A percentile compares a stretch with the other conserved stretches of the same genome.
These are phyloP conservation scores for Troides oblongomaculatus DNA, from an alignment of 2,888 invertebrate species.

Conservation along the genomic window DNA sequence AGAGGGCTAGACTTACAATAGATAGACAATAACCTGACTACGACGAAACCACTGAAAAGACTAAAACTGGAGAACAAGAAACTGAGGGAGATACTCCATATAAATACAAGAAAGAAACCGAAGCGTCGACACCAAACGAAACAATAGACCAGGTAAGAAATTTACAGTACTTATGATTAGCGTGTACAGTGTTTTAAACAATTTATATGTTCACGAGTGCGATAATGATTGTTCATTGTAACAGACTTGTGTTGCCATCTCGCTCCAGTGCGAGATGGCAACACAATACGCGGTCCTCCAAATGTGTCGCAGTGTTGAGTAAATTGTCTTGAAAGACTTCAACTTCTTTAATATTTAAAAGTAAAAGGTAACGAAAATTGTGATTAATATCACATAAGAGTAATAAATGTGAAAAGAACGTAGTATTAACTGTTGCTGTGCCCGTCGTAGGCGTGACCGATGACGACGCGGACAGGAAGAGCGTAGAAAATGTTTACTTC, in stretches of 20 bases:
- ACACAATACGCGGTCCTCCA: conserved; percentile 29
- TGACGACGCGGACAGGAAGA: conserved; percentile 10
- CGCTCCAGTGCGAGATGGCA: no score
- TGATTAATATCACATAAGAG: not conserved
- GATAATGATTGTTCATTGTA: conserved; percentile 37
- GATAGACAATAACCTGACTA: conserved; percentile 39
- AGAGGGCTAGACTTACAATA: conserved; percentile 55
- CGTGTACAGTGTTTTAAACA: not conserved
- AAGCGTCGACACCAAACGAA: conserved; percentile 1
- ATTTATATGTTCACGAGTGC: not conserved
- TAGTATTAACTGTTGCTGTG: not conserved
- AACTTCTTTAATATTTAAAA: not conserved
- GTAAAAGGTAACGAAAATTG: not conserved
- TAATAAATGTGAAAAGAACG: not conserved
- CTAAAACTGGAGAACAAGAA: conserved; percentile 24
- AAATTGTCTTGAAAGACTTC: conserved; percentile 1
- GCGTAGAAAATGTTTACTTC: conserved; percentile 19
- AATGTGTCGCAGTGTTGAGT: conserved; percentile 30
- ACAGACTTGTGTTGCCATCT: conserved; percentile 51
- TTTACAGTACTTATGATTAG: not conserved
- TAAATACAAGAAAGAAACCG: conserved; percentile 25
- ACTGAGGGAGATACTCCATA: conserved; percentile 20
- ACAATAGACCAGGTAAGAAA: conserved; percentile 26
- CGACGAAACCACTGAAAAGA: conserved; percentile 15
- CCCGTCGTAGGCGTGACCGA: conserved; percentile 14